Conservation (phyloP, 2,888 invertebrate species). For the Mantis religiosa region DNA sequence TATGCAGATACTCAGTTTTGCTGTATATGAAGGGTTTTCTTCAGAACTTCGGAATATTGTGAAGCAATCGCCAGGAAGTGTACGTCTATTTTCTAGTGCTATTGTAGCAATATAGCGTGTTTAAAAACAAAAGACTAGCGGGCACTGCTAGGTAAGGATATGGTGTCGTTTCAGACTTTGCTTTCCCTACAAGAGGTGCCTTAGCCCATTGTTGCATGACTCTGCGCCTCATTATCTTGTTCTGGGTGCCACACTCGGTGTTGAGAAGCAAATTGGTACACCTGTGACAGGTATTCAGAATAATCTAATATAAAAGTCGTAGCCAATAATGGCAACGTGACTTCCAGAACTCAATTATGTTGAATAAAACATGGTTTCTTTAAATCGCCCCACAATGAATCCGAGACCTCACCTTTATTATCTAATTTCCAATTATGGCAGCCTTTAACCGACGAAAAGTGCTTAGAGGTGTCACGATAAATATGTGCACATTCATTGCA, state of each 20-base stretch:
- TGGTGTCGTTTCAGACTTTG: too few species aligned
- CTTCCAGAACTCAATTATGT: neutral
- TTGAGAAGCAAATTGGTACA: conserved; percentile 8
- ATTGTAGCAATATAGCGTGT: too few species aligned
- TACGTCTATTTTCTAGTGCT: too few species aligned
- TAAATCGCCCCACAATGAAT: neutral
- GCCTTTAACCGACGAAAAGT: neutral
- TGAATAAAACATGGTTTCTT: neutral
- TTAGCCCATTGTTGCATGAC: neutral
- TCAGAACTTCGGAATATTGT: too few species aligned
- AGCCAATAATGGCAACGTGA: neutral
- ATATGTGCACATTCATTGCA: neutral
- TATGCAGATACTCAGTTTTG: too few species aligned
- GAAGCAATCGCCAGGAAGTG: too few species aligned
- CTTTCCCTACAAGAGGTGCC: neutral
- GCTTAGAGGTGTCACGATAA: neutral
- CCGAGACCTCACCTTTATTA: neutral
- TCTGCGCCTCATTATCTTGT: neutral
- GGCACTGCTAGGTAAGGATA: too few species aligned
- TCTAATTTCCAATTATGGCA: neutral
- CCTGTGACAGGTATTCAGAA: conserved; percentile 10
- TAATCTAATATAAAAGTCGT: neutral
- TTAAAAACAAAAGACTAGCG: too few species aligned
- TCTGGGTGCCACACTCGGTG: conserved; percentile 15
- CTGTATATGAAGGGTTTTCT: too few species aligned